phyloP scores from a whole-genome alignment of 2,113 vertebrate genomes.

The Merops nubicus region DNA sequence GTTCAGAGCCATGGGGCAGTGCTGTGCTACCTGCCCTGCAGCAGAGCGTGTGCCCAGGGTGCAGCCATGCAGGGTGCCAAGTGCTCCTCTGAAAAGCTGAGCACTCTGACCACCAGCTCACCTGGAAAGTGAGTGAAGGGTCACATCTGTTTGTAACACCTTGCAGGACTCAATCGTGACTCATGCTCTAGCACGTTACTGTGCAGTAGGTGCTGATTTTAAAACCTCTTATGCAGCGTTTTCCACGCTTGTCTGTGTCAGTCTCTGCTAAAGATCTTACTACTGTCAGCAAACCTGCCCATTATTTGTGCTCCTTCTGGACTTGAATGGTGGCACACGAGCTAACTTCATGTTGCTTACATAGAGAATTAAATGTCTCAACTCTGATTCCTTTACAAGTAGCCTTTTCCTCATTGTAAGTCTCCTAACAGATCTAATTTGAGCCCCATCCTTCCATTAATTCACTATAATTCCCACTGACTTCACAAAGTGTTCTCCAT shows the following conservation, averaged over 20 bases:
- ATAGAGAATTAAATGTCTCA: not conserved
- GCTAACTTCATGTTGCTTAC: not conserved
- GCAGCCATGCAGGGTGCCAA: fast-evolving
- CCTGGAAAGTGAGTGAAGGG: fast-evolving
- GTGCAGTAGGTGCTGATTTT: not conserved
- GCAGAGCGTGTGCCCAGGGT: fast-evolving
- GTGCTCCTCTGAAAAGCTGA: not conserved
- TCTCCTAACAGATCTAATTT: not conserved
- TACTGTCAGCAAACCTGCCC: not conserved
- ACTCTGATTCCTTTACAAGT: not conserved
- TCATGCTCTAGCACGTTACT: fast-evolving
- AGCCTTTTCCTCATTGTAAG: not conserved
- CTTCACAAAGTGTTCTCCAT: not conserved
- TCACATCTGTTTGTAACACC: not conserved
- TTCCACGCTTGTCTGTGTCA: not conserved
- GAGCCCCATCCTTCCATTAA: not conserved
- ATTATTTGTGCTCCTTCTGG: not conserved
- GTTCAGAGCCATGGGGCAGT: not conserved
- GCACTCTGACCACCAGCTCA: not conserved
- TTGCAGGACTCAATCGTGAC: not conserved
- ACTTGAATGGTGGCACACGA: not conserved
- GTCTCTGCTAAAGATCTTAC: not conserved
- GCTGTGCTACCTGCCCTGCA: not conserved
- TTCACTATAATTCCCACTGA: not conserved
- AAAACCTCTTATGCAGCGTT: fast-evolving